Conservation (phyloP, 2,888 invertebrate genomes). For the Periphyllus acericola region DNA sequence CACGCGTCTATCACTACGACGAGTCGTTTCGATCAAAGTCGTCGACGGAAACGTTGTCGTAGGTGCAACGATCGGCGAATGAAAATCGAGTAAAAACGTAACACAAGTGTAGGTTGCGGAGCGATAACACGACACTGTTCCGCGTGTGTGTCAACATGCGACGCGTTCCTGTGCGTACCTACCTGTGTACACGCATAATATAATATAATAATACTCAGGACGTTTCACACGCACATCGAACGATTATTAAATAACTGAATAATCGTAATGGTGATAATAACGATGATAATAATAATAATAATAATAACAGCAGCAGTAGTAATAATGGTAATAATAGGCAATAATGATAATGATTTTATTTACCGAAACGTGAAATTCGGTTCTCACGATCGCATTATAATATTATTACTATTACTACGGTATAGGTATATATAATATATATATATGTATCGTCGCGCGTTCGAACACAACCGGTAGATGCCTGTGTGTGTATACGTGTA, state of each 20-base stretch:
- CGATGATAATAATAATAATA: neutral
- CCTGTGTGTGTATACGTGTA: neutral
- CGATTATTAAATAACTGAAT: neutral
- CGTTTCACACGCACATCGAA: neutral
- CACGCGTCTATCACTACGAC: too few species aligned
- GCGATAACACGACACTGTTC: too few species aligned
- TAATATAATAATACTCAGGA: neutral
- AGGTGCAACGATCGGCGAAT: too few species aligned
- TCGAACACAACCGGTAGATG: constrained; percentile 9
- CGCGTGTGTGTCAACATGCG: too few species aligned
- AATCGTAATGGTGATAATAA: neutral
- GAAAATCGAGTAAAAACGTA: too few species aligned
- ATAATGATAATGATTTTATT: constrained; percentile 24
- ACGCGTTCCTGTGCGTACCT: too few species aligned
- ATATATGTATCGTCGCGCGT: neutral
- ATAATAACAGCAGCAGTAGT: neutral
- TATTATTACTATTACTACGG: neutral
- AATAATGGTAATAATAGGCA: neutral
- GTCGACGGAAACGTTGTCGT: too few species aligned
- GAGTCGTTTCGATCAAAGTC: too few species aligned
- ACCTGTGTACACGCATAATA: too few species aligned
- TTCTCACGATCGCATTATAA: constrained; percentile 32
- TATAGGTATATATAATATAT: too few species aligned
- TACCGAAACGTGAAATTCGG: constrained; percentile 38
- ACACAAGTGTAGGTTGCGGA: too few species aligned